Conservation (phyloP, 2,888 invertebrate genomes). For the Onchidella celtica region DNA sequence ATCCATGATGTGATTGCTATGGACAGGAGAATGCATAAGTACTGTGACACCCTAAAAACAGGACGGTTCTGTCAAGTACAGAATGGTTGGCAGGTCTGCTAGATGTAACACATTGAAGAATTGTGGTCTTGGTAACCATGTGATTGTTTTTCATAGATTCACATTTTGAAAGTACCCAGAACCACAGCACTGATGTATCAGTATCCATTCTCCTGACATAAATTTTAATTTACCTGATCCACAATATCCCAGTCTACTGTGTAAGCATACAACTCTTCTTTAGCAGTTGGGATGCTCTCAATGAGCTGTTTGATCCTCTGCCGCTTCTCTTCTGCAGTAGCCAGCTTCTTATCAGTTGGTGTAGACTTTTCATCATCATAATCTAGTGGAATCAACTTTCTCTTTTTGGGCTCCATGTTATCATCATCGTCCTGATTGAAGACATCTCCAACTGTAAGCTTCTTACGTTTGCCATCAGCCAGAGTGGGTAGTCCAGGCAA, state of each 20-base stretch:
- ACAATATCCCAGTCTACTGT: constrained; percentile 94
- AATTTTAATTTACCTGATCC: constrained; percentile 85
- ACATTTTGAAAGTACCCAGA: too few species aligned
- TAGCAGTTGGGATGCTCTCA: constrained; percentile 98
- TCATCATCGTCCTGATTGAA: constrained; percentile 90
- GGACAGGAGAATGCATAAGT: too few species aligned
- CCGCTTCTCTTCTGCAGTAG: constrained; percentile 92
- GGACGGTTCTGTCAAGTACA: too few species aligned
- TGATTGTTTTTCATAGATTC: too few species aligned
- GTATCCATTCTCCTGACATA: too few species aligned
- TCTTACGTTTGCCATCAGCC: constrained; percentile 83
- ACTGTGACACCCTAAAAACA: too few species aligned
- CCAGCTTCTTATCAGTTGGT: constrained; percentile 63
- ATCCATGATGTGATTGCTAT: too few species aligned
- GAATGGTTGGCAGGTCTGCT: too few species aligned
- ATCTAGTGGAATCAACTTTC: constrained; percentile 84
- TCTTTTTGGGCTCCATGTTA: constrained; percentile 83
- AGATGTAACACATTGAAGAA: too few species aligned
- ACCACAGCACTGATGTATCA: too few species aligned
- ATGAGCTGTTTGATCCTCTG: constrained; percentile 98
- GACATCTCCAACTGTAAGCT: constrained; percentile 90
- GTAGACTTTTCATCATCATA: constrained; percentile 68
- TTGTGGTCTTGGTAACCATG: too few species aligned
- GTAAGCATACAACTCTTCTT: constrained; percentile 96
- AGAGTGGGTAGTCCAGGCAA: constrained; percentile 19